These are phyloP conservation scores for Drosophila kurseongensis DNA, from an alignment of 1,140 invertebrate species.

Conservation along the genomic window DNA sequence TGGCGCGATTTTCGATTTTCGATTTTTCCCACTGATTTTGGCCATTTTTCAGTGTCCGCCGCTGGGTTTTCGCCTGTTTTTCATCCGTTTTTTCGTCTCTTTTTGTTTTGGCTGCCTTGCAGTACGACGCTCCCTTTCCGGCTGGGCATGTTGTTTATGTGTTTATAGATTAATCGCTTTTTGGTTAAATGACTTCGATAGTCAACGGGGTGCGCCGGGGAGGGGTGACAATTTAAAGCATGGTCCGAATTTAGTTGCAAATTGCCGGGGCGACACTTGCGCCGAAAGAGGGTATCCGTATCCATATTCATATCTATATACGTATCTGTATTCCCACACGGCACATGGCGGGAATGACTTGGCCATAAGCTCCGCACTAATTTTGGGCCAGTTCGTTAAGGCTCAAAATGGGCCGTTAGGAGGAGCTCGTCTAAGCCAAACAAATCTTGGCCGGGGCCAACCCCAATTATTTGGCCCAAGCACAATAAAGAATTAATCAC, in stretches of 20 bases:
- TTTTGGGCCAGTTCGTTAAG: conserved; percentile 16
- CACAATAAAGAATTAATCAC: conserved; percentile 80
- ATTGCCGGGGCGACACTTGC: conserved; percentile 20
- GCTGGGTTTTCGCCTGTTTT: conserved; percentile 32
- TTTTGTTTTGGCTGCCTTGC: neutral
- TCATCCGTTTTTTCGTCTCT: conserved; percentile 9
- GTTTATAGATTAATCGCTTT: conserved; percentile 84
- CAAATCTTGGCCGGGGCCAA: conserved; percentile 18
- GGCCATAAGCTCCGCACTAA: conserved; percentile 9
- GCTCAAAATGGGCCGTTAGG: conserved; percentile 6
- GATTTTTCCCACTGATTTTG: conserved; percentile 80
- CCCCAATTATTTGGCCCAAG: conserved; percentile 41
- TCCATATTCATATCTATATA: neutral
- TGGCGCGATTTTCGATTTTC: conserved; percentile 63
- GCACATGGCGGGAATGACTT: conserved; percentile 16
- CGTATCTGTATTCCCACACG: neutral
- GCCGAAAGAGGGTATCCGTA: neutral
- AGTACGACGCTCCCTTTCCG: neutral
- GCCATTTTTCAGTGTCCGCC: conserved; percentile 77
- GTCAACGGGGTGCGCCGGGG: conserved; percentile 19
- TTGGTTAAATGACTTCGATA: conserved; percentile 81
- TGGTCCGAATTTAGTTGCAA: conserved; percentile 49
- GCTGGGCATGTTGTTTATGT: conserved; percentile 80
- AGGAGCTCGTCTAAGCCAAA: conserved; percentile 5
- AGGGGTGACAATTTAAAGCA: conserved; percentile 28